phyloP scores from a whole-genome alignment of 2,797 vertebrate species.

The Coendou prehensilis region DNA sequence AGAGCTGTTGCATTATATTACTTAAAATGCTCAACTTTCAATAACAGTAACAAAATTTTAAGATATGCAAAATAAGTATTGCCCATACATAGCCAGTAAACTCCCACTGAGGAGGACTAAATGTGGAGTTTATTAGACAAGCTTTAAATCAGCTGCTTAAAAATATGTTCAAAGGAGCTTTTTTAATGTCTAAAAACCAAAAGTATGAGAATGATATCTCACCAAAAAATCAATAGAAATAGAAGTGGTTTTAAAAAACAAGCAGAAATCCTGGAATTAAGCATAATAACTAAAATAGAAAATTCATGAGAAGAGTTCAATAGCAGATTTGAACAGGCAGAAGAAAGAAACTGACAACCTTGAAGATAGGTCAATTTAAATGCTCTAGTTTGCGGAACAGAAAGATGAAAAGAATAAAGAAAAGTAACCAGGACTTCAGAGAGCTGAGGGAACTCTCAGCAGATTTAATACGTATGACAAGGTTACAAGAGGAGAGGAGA shows the following conservation, averaged over 20 bases:
- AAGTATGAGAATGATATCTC: background rate
- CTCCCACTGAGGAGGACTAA: background rate
- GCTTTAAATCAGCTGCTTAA: background rate
- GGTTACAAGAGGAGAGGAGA: background rate
- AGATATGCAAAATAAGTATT: background rate
- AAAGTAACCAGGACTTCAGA: background rate
- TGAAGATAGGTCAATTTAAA: background rate
- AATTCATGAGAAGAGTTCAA: background rate
- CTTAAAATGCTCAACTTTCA: background rate
- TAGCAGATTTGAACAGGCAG: background rate
- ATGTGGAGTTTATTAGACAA: background rate
- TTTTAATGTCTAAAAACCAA: background rate
- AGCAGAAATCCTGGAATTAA: background rate
- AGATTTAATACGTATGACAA: accelerated
- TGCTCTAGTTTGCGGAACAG: background rate
- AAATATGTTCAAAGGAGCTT: background rate
- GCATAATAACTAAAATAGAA: background rate
- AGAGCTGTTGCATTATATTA: background rate
- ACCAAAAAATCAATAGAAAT: background rate
- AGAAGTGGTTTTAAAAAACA: background rate
- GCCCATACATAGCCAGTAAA: background rate
- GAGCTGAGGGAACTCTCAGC: background rate
- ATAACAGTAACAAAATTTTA: background rate
- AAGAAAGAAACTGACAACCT: background rate
- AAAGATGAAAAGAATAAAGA: constrained; percentile 8